A percentile compares a stretch with the other conserved stretches of the same genome.
Conservation (phyloP, 1,140 invertebrate species). For the Ceratitis capitata region DNA sequence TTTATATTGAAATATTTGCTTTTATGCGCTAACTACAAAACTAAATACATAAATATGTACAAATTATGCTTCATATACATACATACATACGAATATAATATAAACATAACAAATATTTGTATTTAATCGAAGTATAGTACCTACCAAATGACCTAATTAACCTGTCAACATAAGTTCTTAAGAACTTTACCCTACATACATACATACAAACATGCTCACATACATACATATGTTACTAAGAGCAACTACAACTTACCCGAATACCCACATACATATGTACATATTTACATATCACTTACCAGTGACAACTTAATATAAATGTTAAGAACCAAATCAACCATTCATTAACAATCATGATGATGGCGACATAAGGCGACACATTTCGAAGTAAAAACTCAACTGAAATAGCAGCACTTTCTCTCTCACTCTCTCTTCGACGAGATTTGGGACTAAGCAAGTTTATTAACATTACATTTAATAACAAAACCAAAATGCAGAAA, state of each 20-base stretch:
- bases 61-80: conserved; percentile 27
- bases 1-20: conserved; percentile 30
- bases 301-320: no score
- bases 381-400: conserved; percentile 25
- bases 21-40: conserved; percentile 26
- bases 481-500: no score
- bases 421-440: background rate
- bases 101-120: background rate
- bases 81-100: conserved; percentile 21
- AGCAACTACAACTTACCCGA: background rate
- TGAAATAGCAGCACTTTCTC: background rate
- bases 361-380: conserved; percentile 20
- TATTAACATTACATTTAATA: no score
- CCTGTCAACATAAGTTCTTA: background rate
- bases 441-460: no score
- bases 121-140: background rate
- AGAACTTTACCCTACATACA: background rate
- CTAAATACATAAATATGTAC: conserved; percentile 1
- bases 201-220: background rate
- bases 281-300: no score
- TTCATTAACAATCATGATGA: no score
- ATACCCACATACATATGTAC: background rate
- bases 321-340: no score
- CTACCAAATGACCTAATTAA: background rate
- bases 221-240: background rate